Conservation (phyloP, 2,113 vertebrate genomes). For the Oreochromis tanganicae region DNA sequence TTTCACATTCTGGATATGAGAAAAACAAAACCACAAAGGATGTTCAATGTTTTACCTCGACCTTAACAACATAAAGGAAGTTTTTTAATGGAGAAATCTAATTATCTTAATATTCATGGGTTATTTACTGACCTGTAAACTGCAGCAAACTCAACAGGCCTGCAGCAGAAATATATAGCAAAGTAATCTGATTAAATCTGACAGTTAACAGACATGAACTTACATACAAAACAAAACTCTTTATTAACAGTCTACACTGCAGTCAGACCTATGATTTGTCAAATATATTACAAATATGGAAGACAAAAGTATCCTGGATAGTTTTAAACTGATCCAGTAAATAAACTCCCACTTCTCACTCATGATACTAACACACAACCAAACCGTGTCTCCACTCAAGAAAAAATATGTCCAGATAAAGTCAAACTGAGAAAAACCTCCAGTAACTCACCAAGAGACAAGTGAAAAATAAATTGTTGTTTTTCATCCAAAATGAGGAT, state of each 20-base stretch:
- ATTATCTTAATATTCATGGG: not conserved
- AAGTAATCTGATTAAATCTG: not conserved
- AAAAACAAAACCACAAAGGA: not conserved
- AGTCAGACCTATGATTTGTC: not conserved
- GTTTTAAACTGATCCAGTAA: not conserved
- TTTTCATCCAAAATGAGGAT: not conserved
- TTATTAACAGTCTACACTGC: not conserved
- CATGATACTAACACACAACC: not conserved
- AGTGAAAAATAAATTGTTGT: not conserved
- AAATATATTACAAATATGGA: not conserved
- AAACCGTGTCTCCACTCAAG: not conserved
- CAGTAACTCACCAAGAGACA: conserved; percentile 39
- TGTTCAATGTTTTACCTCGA: not conserved
- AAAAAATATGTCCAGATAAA: not conserved
- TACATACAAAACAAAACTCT: not conserved
- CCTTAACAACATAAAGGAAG: fast-evolving
- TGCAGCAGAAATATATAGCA: not conserved
- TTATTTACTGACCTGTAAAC: conserved; percentile 41
- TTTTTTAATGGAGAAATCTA: not conserved
- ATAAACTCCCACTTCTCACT: not conserved
- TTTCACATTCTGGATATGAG: conserved; percentile 18
- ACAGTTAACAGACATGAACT: not conserved
- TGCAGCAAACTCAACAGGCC: conserved; percentile 39
- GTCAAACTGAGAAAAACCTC: not conserved
- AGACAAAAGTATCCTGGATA: not conserved